Evolutionary conservation across 2,888 invertebrate species (phyloP), one percentile per base, ranked within the genome.

Genomic region (Cantharis rustica): DNA sequence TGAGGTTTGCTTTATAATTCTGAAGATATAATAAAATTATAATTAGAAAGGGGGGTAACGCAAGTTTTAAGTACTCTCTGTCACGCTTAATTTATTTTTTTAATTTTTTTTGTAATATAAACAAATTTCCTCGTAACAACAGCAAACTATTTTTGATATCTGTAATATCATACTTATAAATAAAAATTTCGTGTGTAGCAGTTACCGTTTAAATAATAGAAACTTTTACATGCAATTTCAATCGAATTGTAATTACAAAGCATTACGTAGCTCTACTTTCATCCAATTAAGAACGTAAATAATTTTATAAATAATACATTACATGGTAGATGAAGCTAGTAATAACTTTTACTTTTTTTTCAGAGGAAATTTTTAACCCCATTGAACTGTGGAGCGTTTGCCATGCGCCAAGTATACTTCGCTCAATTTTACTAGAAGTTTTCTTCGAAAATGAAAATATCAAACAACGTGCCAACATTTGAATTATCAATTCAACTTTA

Each of bases 331-430:
- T 64, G 26, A 61, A 61, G 20, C 61, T 26, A 69, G 20, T 75
- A 75, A 75, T 73, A 62, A 73, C 77, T 77, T 77, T 77, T 77
- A 77, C 77, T 77, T 77, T 76, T 20, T 77, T 73, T 69, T 71
- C 73, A 73, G 72, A 74, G 73, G 47, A 20, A 68, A 71, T 77
- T 74, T 73, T 70, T 26, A 72, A 70, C 69, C 70, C 66, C 72
- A 72, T 73, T 62, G 61, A 47, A 26, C 16, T n/a, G 23, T 66
- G 4, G 61, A 71, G 23, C 26, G 64, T 4, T 62, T 70, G 71
- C 69, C 71, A 77, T 74, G 73, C 73, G 71, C 76, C 16, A 72
- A 63, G 23, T 16, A 31, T 10, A 69, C 16, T 62, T 15, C 26
- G 16, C 71, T 61, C 62, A 66, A 71, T 73, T 73, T 73, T 47